phyloP scores from a whole-genome alignment of 2,113 vertebrate genomes.

The Carettochelys insculpta region DNA sequence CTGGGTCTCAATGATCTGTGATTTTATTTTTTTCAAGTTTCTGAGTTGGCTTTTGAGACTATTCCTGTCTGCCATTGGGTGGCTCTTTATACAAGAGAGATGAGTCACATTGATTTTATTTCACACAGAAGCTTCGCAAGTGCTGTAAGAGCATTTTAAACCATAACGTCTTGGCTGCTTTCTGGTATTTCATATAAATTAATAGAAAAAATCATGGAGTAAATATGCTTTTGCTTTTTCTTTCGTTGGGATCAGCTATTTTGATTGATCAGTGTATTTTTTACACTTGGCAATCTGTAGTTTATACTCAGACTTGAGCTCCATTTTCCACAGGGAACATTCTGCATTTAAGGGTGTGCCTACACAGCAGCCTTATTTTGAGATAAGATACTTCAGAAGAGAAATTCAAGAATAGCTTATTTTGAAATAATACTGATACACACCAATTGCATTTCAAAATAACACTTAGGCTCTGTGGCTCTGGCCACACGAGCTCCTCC shows the following conservation, averaged over 20 bases:
- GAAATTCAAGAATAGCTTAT: no score
- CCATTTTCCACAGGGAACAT: accelerated
- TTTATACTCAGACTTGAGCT: neutral
- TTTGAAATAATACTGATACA: no score
- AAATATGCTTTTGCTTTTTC: neutral
- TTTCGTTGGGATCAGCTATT: neutral
- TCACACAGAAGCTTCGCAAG: neutral
- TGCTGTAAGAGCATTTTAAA: neutral
- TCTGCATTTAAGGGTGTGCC: neutral
- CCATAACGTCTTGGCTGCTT: neutral
- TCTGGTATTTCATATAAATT: neutral
- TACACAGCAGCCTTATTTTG: no score
- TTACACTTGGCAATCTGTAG: neutral
- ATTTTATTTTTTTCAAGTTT: neutral
- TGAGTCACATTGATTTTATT: neutral
- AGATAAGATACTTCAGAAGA: no score
- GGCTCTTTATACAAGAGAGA: neutral
- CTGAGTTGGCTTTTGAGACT: neutral
- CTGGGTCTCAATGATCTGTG: neutral
- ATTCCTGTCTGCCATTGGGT: neutral
- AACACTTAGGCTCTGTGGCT: no score
- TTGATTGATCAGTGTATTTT: no score
- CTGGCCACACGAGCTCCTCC: no score
- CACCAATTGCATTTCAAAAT: no score
- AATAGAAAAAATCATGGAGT: neutral